A percentile compares a stretch with the other conserved stretches of the same genome.
phyloP scores from a whole-genome alignment of 2,113 vertebrate genomes.

The Synchiropus splendidus region DNA sequence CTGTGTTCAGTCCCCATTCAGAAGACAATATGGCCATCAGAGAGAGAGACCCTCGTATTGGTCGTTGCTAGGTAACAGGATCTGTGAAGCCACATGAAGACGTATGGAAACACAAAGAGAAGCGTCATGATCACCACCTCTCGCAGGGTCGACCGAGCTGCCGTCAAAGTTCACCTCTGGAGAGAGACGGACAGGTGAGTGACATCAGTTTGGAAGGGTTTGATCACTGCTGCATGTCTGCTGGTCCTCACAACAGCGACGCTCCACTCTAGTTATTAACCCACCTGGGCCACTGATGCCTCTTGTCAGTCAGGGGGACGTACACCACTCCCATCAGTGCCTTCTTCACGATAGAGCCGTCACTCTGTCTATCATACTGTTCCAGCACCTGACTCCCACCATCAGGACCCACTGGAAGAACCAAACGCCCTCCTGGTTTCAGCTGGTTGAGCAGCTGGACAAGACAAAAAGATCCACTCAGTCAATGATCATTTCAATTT shows the following conservation, averaged over 20 bases:
- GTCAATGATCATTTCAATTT: neutral
- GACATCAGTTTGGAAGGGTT: too few species aligned
- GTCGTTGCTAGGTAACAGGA: slow-evolving; percentile 30
- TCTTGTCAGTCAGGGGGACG: slow-evolving; percentile 82
- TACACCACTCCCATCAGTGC: slow-evolving; percentile 85
- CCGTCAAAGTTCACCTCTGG: slow-evolving; percentile 70
- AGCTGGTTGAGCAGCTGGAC: slow-evolving; percentile 77
- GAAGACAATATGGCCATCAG: slow-evolving; percentile 20
- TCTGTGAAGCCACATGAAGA: slow-evolving; percentile 6
- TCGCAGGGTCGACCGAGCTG: slow-evolving; percentile 64
- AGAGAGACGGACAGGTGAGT: slow-evolving; percentile 25
- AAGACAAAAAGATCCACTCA: neutral
- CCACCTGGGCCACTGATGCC: slow-evolving; percentile 80
- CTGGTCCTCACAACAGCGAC: too few species aligned
- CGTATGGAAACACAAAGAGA: slow-evolving; percentile 27
- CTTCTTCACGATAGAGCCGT: slow-evolving; percentile 73
- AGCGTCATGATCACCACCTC: slow-evolving; percentile 63
- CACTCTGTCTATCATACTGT: slow-evolving; percentile 79
- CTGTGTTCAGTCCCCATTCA: slow-evolving; percentile 1
- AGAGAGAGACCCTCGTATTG: slow-evolving; percentile 13
- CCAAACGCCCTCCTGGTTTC: slow-evolving; percentile 79
- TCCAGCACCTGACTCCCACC: slow-evolving; percentile 78
- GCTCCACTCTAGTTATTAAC: too few species aligned
- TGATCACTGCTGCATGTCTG: too few species aligned
- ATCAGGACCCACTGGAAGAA: slow-evolving; percentile 79